Base-by-base conservation (phyloP, 1,140 invertebrate species). In the Scaptomyza montana region DNA sequence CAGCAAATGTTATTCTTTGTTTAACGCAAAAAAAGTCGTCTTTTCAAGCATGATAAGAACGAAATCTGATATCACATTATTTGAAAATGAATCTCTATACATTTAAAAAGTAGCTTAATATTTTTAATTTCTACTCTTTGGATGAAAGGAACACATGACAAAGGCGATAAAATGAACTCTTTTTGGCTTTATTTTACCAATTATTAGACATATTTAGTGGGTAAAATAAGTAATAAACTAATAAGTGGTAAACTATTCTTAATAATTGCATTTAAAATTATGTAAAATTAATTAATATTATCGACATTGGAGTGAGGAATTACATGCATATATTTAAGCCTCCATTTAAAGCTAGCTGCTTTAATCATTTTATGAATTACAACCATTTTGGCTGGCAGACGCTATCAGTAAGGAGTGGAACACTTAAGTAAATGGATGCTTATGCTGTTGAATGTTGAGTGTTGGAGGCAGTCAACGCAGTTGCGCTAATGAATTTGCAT, bases 401-500 rank as follows among this genome's bases (percentile, higher is more conserved):
- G 30, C 21, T 12, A 12, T 51, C 49, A 12, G 60, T 16, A n/a
- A 47, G 28, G 7, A 41, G 19, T n/a, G 28, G 25, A 63, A 54
- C 13, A 25, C 12, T 28, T 45, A 54, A 28, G 56, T 36, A 28
- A 12, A n/a, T 41, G 28, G 21, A 25, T 39, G 4, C 10, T 21
- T 6, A 28, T 7, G 5, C 39, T 12, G 39, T n/a, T 43, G 33
- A 36, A 36, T 36, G 33, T 36, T 9, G 33, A 9, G 8, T 36
- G 39, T 43, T 47, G 16, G 33, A 33, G 41, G 33, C 46, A 59
- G 39, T 36, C 33, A 36, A 28, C 39, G 16, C 13, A 54, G 69
- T 66, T 65, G 46, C 46, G 80, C 59, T 77, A 86, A 86, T 86
- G 73, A 86, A 80, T 86, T 86, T 68, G 74, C 63, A 63, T 55